Evolutionary conservation across 2,888 invertebrate species (phyloP).

Genomic region (Lithophane ornitopus): DNA sequence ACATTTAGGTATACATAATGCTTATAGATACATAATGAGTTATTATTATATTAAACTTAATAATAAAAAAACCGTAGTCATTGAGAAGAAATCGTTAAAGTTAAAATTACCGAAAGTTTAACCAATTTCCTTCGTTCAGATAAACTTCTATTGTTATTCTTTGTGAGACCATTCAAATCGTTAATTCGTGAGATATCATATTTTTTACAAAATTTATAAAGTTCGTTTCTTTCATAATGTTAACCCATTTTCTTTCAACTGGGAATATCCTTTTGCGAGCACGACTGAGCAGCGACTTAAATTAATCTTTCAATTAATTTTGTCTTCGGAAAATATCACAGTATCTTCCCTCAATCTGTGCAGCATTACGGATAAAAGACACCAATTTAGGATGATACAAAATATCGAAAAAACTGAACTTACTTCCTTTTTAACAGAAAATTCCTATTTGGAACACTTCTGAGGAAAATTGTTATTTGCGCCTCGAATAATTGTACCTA

Average conservation of each 20-base stretch:
- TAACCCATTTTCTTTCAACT: conserved; percentile 55
- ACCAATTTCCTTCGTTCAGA: conserved; percentile 7
- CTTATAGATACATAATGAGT: neutral
- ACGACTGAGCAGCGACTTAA: conserved; percentile 41
- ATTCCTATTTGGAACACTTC: neutral
- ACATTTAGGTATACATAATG: neutral
- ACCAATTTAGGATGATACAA: conserved; percentile 12
- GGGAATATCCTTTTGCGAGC: conserved; percentile 24
- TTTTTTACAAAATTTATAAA: conserved; percentile 13
- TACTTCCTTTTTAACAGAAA: neutral
- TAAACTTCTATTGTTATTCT: conserved; percentile 8
- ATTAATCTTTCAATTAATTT: conserved; percentile 69
- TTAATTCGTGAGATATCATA: neutral
- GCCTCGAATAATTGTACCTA: too few relatives aligned
- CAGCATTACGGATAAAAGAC: conserved; percentile 32
- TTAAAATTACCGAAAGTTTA: conserved; percentile 9
- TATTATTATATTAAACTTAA: neutral
- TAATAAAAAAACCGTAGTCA: neutral
- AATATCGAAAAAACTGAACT: conserved; percentile 1
- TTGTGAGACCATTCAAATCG: conserved; percentile 17
- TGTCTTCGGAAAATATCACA: conserved; percentile 60
- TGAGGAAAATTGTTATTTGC: neutral
- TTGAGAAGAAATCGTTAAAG: neutral
- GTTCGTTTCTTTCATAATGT: conserved; percentile 35
- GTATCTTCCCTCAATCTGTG: conserved; percentile 33